Percentiles rank a stretch among this genome's conserved stretches.
Conservation (phyloP, 2,888 invertebrate species). For the Tenthredo amoena region DNA sequence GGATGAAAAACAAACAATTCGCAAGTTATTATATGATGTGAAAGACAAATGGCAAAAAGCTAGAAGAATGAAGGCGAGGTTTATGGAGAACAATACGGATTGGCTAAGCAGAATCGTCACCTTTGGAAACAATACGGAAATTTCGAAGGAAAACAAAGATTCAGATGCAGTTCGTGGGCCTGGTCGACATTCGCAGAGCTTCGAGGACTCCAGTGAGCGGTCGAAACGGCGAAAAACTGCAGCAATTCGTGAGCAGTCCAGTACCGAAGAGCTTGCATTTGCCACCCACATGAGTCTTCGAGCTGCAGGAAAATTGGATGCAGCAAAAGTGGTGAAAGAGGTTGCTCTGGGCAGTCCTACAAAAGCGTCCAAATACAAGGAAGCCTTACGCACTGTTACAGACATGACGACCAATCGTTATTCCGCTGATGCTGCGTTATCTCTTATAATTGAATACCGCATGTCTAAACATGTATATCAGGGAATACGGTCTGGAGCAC, state of each 20-base stretch:
- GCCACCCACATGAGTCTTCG: slow-evolving; percentile 44
- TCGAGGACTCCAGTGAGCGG: slow-evolving; percentile 50
- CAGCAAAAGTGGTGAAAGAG: not conserved
- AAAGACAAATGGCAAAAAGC: slow-evolving; percentile 10
- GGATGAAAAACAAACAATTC: slow-evolving; percentile 25
- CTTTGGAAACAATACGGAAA: slow-evolving; percentile 15
- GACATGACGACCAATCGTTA: too few relatives aligned
- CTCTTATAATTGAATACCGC: slow-evolving; percentile 45
- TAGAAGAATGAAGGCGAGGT: slow-evolving; percentile 13
- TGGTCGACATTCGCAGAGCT: slow-evolving; percentile 47
- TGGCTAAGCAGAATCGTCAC: not conserved
- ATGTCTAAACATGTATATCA: slow-evolving; percentile 44
- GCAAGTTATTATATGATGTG: not conserved
- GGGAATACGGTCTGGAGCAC: too few relatives aligned
- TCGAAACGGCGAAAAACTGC: slow-evolving; percentile 47
- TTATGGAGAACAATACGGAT: slow-evolving; percentile 30
- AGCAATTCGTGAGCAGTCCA: slow-evolving; percentile 50
- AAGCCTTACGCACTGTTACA: too few relatives aligned
- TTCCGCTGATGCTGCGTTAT: slow-evolving; percentile 48
- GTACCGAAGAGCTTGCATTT: slow-evolving; percentile 48
- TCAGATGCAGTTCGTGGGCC: slow-evolving; percentile 8
- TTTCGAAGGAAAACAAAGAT: slow-evolving; percentile 11
- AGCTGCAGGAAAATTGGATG: slow-evolving; percentile 17
- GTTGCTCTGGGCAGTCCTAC: too few relatives aligned
- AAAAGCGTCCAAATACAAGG: too few relatives aligned